Percentiles rank a stretch among this genome's conserved stretches.
Conservation (phyloP, 1,140 invertebrate genomes). For the Danaus plexippus region DNA sequence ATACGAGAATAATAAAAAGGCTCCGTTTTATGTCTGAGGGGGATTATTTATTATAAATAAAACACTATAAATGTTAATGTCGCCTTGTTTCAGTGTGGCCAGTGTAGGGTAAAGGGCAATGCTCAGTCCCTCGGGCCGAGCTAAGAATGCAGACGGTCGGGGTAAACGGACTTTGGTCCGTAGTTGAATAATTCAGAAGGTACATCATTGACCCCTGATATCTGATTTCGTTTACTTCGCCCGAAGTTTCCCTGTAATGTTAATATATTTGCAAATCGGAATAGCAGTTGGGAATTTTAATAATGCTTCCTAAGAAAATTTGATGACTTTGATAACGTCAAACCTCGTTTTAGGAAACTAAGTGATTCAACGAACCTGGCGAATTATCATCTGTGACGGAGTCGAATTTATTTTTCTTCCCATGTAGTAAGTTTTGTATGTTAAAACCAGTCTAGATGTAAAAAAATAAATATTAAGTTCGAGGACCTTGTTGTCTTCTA, state of each 20-base stretch:
- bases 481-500: too few species aligned
- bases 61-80: slow-evolving; percentile 22
- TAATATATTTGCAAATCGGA: slow-evolving; percentile 28
- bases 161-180: slow-evolving; percentile 46
- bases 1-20: slow-evolving; percentile 24
- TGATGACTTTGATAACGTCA: too few species aligned
- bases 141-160: slow-evolving; percentile 50
- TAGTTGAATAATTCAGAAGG: slow-evolving; percentile 45
- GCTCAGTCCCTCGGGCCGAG: slow-evolving; percentile 30
- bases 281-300: slow-evolving; percentile 2
- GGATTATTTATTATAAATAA: slow-evolving; percentile 25
- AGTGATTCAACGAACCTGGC: too few species aligned
- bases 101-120: slow-evolving; percentile 53
- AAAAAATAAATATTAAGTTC: too few species aligned
- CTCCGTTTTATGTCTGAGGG: slow-evolving; percentile 19
- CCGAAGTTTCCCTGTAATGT: slow-evolving; percentile 16
- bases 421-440: too few species aligned
- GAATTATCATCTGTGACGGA: too few species aligned
- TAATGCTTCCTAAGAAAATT: too few species aligned
- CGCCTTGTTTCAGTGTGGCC: slow-evolving; percentile 23
- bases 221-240: slow-evolving; percentile 27
- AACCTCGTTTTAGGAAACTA: too few species aligned
- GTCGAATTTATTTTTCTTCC: too few species aligned
- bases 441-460: too few species aligned
- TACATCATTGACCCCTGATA: slow-evolving; percentile 42